Evolutionary conservation across 2,888 invertebrate genomes (phyloP), one percentile per base, ranked within the genome.

Genomic region (Byasa hedistus): DNA sequence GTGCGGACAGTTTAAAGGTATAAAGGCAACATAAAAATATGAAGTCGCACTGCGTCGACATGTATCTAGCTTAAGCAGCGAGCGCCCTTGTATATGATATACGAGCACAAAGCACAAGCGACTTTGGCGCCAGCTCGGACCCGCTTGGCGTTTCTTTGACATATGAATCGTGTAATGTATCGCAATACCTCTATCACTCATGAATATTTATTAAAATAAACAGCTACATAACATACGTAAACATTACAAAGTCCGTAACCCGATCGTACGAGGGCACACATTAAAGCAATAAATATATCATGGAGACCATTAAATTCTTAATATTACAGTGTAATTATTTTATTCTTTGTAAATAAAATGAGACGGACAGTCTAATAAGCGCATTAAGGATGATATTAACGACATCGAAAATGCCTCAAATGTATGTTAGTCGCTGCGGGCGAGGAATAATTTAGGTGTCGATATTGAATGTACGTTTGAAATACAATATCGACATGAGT

Each of bases 121-220:
- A 75, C 71, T 68, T 73, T 76, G 79, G 78, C 78, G 78, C 76
- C 76, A 71, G 72, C 68, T 70, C 71, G 66, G 71, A 71, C 69
- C 76, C 76, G 76, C 71, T 78, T 83, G 81, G 86, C 85, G 87
- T 84, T 84, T 82, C 77, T 80, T 88, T 90, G 91, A 91, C 88
- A 89, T 90, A 91, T 88, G 79, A 80, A 82, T 79, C 79, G 77
- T 89, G 89, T 90, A 87, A 85, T 85, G 82, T 84, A 89, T 83
- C 81, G 86, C 89, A 87, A 86, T 85, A 81, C 85, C 88, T 86
- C 85, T 85, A 91, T 90, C 87, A 86, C 85, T 91, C 89, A 90
- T 91, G 88, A 91, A 91, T 91, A 91, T 91, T 91, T 86, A 89
- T 88, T 79, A 79, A 83, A 85, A 87, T 83, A 87, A 81, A 83